These are phyloP conservation scores for Pseudorectes ferrugineus DNA, from an alignment of 2,113 vertebrate genomes.

Conservation along the genomic window DNA sequence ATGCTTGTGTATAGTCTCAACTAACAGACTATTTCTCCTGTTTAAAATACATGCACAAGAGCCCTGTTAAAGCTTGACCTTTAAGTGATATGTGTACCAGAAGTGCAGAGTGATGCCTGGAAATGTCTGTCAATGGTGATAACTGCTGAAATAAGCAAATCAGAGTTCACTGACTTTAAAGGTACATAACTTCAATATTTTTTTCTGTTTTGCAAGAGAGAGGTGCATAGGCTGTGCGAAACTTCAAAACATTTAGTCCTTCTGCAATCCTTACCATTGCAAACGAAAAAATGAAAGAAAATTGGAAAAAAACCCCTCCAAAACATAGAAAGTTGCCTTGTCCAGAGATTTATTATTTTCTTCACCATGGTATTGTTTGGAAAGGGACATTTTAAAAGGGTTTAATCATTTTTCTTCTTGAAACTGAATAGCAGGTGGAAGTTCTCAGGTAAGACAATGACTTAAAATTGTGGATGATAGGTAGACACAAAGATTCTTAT, in stretches of 20 bases:
- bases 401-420: background rate
- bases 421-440: background rate
- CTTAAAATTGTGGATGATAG: background rate
- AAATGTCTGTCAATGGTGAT: background rate
- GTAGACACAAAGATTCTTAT: background rate
- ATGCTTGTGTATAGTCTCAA: background rate
- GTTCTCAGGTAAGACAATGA: background rate
- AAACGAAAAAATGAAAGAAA: background rate
- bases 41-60: background rate
- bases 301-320: accelerated
- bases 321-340: background rate
- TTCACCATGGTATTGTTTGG: background rate
- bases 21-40: background rate
- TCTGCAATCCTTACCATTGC: background rate
- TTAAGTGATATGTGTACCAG: background rate
- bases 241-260: background rate
- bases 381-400: background rate
- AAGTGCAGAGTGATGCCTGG: background rate
- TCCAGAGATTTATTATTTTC: background rate
- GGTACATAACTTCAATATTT: background rate
- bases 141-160: background rate
- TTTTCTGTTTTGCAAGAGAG: background rate
- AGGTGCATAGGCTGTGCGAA: background rate
- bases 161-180: background rate
- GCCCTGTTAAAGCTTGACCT: background rate